Conservation (phyloP, 2,797 vertebrate genomes). For the Enteromius trimaculatus region DNA sequence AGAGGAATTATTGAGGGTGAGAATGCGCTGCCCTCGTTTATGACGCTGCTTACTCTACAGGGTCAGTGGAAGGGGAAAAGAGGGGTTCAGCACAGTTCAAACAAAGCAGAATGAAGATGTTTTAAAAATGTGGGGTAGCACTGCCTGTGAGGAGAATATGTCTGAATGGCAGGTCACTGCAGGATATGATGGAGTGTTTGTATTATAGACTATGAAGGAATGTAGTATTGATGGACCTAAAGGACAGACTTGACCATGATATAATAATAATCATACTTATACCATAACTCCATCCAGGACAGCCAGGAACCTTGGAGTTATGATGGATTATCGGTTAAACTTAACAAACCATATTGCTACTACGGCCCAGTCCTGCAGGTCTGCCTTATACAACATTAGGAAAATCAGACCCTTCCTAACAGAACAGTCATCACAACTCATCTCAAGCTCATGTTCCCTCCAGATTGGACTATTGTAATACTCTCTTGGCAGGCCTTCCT, state of each 20-base stretch:
- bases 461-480: too few species aligned
- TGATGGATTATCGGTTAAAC: too few species aligned
- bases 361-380: too few species aligned
- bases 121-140: slow-evolving; percentile 65
- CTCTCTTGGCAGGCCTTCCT: too few species aligned
- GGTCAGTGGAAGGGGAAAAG: slow-evolving; percentile 42
- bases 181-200: not conserved
- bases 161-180: not conserved
- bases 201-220: not conserved
- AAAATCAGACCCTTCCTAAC: too few species aligned
- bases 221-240: not conserved
- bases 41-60: slow-evolving; percentile 60
- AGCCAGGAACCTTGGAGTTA: too few species aligned
- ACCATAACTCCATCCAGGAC: too few species aligned
- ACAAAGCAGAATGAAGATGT: slow-evolving; percentile 60
- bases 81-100: slow-evolving; percentile 71
- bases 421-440: too few species aligned
- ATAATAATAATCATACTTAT: too few species aligned
- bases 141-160: not conserved
- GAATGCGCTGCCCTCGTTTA: slow-evolving; percentile 72
- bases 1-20: slow-evolving; percentile 47
- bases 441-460: too few species aligned
- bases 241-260: not conserved
- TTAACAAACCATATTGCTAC: too few species aligned
- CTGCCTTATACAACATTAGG: too few species aligned